phyloP scores from a whole-genome alignment of 2,888 invertebrate species.

The Dynastes hyllus region DNA sequence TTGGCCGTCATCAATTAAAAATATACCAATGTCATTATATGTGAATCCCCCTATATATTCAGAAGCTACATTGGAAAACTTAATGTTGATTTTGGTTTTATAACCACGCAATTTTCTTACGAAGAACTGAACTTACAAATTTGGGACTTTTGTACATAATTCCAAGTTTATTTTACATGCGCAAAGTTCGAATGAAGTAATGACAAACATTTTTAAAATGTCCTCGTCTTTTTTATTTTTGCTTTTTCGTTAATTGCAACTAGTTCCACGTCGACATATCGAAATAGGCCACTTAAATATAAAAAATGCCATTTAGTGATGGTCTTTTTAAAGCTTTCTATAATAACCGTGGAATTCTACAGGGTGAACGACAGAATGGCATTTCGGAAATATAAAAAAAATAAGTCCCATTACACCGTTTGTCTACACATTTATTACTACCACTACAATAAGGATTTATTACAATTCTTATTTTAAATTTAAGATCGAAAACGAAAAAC shows the following conservation, averaged over 20 bases:
- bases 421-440: constrained; percentile 21
- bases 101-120: too few relatives aligned
- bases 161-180: background rate
- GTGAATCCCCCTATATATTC: too few relatives aligned
- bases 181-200: too few relatives aligned
- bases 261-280: constrained; percentile 6
- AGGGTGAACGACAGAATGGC: background rate
- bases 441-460: constrained; percentile 15
- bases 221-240: background rate
- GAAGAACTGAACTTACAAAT: too few relatives aligned
- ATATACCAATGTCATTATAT: too few relatives aligned
- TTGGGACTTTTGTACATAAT: background rate
- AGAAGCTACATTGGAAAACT: too few relatives aligned
- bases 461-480: constrained; percentile 30
- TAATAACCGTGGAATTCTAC: background rate
- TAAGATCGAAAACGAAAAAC: constrained; percentile 12
- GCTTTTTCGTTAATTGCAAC: background rate
- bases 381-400: constrained; percentile 2
- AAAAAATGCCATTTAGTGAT: constrained; percentile 45
- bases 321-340: background rate
- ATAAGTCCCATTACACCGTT: constrained; percentile 3
- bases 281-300: constrained; percentile 14
- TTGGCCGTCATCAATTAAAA: too few relatives aligned
- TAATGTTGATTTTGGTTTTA: too few relatives aligned
- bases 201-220: too few relatives aligned